Evolutionary conservation across 2,113 vertebrate species (phyloP).

Genomic region (Callocephalon fimbriatum): DNA sequence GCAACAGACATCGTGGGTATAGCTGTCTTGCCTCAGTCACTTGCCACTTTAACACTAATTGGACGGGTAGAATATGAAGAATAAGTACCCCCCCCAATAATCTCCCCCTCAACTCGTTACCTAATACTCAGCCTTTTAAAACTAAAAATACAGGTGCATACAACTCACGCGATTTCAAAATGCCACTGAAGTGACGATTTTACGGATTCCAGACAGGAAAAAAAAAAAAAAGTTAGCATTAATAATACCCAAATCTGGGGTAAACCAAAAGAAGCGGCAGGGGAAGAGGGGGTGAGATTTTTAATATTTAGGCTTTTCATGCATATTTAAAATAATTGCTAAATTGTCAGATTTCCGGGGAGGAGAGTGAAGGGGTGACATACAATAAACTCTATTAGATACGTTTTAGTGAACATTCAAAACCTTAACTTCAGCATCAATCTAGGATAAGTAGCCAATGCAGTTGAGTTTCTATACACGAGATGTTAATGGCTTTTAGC

Average conservation of each 20-base stretch:
- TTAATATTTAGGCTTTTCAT: conserved; percentile 31
- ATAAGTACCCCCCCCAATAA: conserved; percentile 8
- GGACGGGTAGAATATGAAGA: conserved; percentile 43
- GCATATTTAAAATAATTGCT: background rate
- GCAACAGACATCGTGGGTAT: background rate
- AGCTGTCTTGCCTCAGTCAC: conserved; percentile 11
- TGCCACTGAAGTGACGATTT: conserved; percentile 1
- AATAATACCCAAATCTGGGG: background rate
- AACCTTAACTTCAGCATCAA: background rate
- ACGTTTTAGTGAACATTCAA: background rate
- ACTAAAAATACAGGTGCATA: conserved; percentile 49
- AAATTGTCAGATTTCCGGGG: background rate
- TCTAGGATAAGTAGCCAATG: background rate
- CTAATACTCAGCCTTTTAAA: conserved; percentile 29
- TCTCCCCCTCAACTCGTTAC: background rate
- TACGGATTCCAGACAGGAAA: background rate
- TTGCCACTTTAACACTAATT: conserved; percentile 53
- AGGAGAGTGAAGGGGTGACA: background rate
- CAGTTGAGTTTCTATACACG: background rate
- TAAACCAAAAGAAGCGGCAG: background rate
- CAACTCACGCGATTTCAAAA: conserved; percentile 10
- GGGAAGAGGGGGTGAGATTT: background rate
- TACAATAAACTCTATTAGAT: background rate
- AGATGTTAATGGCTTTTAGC: background rate
- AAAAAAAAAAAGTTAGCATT: background rate